Evolutionary conservation across 1,140 invertebrate genomes (phyloP).

Genomic region (Anastrepha obliqua): DNA sequence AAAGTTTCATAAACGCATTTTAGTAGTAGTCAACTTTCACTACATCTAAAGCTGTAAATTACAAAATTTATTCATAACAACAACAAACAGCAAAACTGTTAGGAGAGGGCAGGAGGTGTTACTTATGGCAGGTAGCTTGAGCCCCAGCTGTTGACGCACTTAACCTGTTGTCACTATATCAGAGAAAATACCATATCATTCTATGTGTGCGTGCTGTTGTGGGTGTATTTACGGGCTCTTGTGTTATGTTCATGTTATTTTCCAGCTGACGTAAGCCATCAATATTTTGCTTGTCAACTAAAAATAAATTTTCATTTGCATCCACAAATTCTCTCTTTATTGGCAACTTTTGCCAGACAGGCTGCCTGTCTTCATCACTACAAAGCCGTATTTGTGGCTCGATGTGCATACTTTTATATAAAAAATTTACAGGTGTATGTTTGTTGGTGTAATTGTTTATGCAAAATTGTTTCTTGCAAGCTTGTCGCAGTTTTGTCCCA

Average conservation of each 20-base stretch:
- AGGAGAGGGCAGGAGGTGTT: not conserved
- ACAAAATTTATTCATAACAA: conserved; percentile 52
- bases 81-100: not conserved
- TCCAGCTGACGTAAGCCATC: conserved; percentile 20
- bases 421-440: not conserved
- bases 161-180: conserved; percentile 44
- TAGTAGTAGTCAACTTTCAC: not conserved
- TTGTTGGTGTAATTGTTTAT: not conserved
- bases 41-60: conserved; percentile 32
- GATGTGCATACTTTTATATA: not conserved
- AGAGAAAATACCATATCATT: not conserved
- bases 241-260: not conserved
- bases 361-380: not conserved
- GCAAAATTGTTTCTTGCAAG: too few relatives aligned
- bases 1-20: conserved; percentile 19
- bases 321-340: not conserved
- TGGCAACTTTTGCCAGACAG: not conserved
- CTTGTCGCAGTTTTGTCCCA: too few relatives aligned
- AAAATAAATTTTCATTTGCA: not conserved
- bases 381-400: not conserved
- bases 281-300: conserved; percentile 33
- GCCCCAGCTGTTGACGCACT: conserved; percentile 7
- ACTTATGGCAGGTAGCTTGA: conserved; percentile 4
- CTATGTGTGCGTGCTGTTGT: not conserved
- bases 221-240: not conserved